phyloP scores from a whole-genome alignment of 2,113 vertebrate species.

The Zosterops hypoxanthus region DNA sequence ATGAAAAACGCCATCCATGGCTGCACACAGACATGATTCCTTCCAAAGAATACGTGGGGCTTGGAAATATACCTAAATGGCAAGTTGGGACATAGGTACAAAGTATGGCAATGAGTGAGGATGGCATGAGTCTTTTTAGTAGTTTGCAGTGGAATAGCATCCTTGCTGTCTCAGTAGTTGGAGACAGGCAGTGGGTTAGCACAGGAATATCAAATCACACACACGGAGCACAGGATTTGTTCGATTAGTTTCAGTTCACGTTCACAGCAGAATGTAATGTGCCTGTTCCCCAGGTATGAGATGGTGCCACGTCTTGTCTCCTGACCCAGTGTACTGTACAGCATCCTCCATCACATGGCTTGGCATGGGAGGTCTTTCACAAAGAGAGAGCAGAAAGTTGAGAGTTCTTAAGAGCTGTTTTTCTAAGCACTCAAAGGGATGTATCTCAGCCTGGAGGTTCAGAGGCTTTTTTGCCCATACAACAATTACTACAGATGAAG shows the following conservation, averaged over 20 bases:
- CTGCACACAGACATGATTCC: neutral
- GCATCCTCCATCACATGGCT: neutral
- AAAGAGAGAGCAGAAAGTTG: neutral
- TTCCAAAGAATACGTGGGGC: neutral
- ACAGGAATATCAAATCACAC: neutral
- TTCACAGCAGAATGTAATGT: neutral
- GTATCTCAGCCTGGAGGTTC: neutral
- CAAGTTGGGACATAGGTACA: neutral
- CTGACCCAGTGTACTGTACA: conserved; percentile 42
- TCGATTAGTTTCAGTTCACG: neutral
- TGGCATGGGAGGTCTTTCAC: neutral
- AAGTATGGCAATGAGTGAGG: neutral
- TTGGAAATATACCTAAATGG: neutral
- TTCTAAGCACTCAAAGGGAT: conserved; percentile 22
- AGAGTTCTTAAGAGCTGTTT: conserved; percentile 46
- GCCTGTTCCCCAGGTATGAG: neutral
- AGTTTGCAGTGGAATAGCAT: neutral
- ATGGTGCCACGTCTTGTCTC: neutral
- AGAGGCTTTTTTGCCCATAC: neutral
- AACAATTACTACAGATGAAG: conserved; percentile 13
- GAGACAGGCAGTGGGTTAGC: neutral
- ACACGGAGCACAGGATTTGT: neutral
- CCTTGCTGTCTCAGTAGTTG: neutral
- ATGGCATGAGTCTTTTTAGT: neutral
- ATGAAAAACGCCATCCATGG: neutral